Evolutionary conservation across 2,797 vertebrate genomes (phyloP), one percentile per base, ranked within the genome.

Genomic region (Myotis pilosus): DNA sequence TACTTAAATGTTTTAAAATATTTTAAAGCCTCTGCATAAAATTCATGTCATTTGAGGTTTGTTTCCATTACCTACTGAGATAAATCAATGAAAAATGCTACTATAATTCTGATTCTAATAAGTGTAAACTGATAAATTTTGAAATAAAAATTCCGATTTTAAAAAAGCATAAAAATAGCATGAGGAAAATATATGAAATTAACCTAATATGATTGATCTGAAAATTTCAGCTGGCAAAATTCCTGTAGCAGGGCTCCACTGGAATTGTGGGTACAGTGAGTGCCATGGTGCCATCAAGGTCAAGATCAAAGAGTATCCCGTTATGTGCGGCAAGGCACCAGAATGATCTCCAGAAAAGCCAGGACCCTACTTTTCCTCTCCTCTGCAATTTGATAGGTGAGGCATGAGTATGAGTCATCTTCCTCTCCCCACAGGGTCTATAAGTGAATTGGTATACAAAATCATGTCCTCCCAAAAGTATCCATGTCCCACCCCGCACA

Each of bases 101-200:
- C 30, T 64, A 9, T 41, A 80, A 95, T 91, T 93, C 16, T 87
- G 68, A 81, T 60, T 74, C 72, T 68, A 89, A 25, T n/a, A 93
- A 66, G 55, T 44, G 22, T 92, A 95, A 80, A 53, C 9, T 53
- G 57, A 12, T 69, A 84, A 60, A 51, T 41, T 84, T 79, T 91
- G 36, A 95, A 94, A 81, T 75, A 85, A 47, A 33, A 71, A n/a
- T 95, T 87, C 33, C 53, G n/a, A 87, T 47, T 47, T 83, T 83
- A 86, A 51, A 33, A 44, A 74, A 68, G 41, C 15, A 87, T 84
- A 82, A 55, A 84, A n/a, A 85, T 1, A 91, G 55, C 20, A 68
- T 16, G 15, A 94, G 11, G 20, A 94, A 93, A n/a, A 53, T 47
- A 76, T 22, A 49, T 30, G 20, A 91, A 75, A 55, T 60, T 80